Base-by-base conservation (phyloP, 92 coral and sea anemone genomes). In the Bergia sp. region DNA sequence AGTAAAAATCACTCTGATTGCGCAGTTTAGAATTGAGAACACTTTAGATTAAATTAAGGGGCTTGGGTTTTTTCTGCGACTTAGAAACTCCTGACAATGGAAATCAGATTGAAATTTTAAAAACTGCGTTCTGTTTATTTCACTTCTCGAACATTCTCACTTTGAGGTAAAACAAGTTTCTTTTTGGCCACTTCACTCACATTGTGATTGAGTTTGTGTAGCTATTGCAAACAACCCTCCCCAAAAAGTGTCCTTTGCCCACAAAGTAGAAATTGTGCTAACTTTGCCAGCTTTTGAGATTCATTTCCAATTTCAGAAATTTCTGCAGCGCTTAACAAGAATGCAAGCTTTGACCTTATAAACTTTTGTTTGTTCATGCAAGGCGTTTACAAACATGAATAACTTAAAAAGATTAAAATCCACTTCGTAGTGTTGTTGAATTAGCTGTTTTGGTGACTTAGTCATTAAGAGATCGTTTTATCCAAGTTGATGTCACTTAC, bases 361-460 rank as follows among this genome's bases (percentile, higher is more conserved):
- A 83, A n/a, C 64, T 9, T 67, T 83, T 84, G 79, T 84, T 84
- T 84, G 79, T 15, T 71, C 42, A 23, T 1, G 37, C 13, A 71
- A 71, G 77, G 79, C 61, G 39, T 66, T 36, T 84, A 37, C 47
- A 84, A 84, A 84, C 79, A 84, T 74, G 87, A 84, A 84, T 84
- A 84, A 69, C 36, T 84, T 71, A 4, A 84, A 84, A 45, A 47
- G 64, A 47, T 84, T 47, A 37, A 84, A 23, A 45, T 72, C 43
- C 21, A 69, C 41, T 23, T 13, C 76, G 20, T 65, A 39, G 9
- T 82, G 61, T 82, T n/a, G 76, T 23, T 36, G 86, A 69, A 45
- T 36, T 65, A 20, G 18, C 76, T 41, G 38, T 42, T 11, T 82
- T 81, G 6, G 5, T 37, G 71, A 39, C 36, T 38, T 81, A 42